Evolutionary conservation across 1,140 invertebrate species (phyloP).

Genomic region (Pentalonia nigronervosa): DNA sequence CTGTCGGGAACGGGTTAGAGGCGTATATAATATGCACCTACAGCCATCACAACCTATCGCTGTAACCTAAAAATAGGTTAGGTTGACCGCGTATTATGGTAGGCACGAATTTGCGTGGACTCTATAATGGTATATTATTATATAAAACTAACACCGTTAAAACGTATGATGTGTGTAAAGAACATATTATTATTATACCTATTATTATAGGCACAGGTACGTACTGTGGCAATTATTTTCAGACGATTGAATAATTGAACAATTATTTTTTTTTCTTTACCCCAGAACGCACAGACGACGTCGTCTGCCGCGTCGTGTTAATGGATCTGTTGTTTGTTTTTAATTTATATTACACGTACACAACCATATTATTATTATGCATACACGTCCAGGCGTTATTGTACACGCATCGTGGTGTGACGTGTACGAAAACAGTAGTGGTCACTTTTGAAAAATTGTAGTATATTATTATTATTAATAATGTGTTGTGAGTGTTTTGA

Average conservation of each 20-base stretch:
- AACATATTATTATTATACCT: not conserved
- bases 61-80: not conserved
- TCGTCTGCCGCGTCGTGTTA: not conserved
- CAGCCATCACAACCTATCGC: no score
- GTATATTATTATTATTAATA: not conserved
- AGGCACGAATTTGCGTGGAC: not conserved
- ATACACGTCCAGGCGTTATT: not conserved
- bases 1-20: no score
- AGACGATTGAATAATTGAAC: slow-evolving; percentile 9
- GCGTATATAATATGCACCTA: no score
- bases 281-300: not conserved
- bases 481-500: not conserved
- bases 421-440: not conserved
- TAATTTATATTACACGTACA: not conserved
- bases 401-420: not conserved
- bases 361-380: not conserved
- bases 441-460: not conserved
- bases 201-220: not conserved
- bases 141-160: not conserved
- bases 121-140: not conserved
- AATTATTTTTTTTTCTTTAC: not conserved
- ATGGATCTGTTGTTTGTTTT: slow-evolving; percentile 4
- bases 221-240: not conserved
- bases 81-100: not conserved
- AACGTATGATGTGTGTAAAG: not conserved